Conservation (phyloP, 1,140 invertebrate species). For the Caerostris extrusa region DNA sequence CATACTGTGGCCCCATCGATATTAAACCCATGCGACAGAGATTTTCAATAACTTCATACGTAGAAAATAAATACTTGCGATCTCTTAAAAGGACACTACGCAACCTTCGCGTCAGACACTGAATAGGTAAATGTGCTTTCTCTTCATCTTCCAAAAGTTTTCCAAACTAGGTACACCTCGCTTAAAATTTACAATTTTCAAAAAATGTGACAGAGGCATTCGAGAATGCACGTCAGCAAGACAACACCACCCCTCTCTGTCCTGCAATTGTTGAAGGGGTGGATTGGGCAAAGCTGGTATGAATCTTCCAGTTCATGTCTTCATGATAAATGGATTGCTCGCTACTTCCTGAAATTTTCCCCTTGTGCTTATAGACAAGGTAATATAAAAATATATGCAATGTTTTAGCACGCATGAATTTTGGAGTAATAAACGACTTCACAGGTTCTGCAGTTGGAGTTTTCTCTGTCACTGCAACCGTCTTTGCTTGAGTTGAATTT, state of each 20-base stretch:
- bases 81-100: constrained; percentile 84
- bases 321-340: constrained; percentile 81
- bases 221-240: constrained; percentile 88
- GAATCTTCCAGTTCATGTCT: constrained; percentile 87
- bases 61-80: constrained; percentile 86
- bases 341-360: constrained; percentile 78
- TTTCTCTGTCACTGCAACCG: not conserved
- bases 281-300: constrained; percentile 85
- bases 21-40: constrained; percentile 87
- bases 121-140: constrained; percentile 86
- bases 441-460: not conserved
- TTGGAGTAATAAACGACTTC: constrained; percentile 82
- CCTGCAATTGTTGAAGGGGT: no score
- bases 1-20: constrained; percentile 86
- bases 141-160: constrained; percentile 86
- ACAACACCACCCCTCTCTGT: constrained; percentile 86
- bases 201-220: constrained; percentile 88
- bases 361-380: constrained; percentile 84
- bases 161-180: constrained; percentile 85
- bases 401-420: constrained; percentile 87
- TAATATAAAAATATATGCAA: constrained; percentile 88
- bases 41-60: constrained; percentile 84
- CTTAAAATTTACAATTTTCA: constrained; percentile 86
- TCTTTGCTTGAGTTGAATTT: not conserved
- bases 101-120: constrained; percentile 81